Conservation (phyloP, 2,797 vertebrate species). For the Delichon dasypus region DNA sequence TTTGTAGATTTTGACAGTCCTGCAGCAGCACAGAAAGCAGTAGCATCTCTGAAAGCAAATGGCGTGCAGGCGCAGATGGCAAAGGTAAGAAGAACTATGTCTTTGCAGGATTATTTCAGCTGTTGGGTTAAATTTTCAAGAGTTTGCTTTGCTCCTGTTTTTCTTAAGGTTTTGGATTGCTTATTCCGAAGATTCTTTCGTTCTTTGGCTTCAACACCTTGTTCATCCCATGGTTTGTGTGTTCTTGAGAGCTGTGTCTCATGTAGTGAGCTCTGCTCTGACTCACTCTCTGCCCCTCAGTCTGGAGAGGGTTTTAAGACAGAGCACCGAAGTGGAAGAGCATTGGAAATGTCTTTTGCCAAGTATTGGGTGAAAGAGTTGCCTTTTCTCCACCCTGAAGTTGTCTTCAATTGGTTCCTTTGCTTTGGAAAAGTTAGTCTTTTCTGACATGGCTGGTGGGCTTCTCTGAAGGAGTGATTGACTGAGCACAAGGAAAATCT, state of each 20-base stretch:
- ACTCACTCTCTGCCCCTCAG: not conserved
- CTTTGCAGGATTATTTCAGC: not conserved
- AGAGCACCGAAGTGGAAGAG: not conserved
- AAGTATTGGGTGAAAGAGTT: not conserved
- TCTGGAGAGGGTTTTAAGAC: not conserved
- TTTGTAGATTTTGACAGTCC: conserved; percentile 99
- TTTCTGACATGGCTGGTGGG: not conserved
- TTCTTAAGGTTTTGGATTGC: not conserved
- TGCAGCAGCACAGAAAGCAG: conserved; percentile 94
- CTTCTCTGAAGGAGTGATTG: not conserved
- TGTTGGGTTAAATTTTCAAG: not conserved
- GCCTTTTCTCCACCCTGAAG: not conserved
- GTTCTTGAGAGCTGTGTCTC: not conserved
- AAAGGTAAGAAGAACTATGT: conserved; percentile 81
- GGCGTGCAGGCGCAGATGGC: conserved; percentile 97
- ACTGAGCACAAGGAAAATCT: not conserved
- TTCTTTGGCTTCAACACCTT: not conserved
- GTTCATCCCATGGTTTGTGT: not conserved
- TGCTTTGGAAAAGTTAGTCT: not conserved
- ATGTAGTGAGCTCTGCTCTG: not conserved
- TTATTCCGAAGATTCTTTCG: not conserved
- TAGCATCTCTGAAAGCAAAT: conserved; percentile 95
- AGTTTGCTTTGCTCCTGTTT: not conserved
- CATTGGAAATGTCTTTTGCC: not conserved
- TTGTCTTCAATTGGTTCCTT: not conserved